Base-by-base conservation (phyloP, 1,140 invertebrate genomes). In the Drosophila rhopaloa region DNA sequence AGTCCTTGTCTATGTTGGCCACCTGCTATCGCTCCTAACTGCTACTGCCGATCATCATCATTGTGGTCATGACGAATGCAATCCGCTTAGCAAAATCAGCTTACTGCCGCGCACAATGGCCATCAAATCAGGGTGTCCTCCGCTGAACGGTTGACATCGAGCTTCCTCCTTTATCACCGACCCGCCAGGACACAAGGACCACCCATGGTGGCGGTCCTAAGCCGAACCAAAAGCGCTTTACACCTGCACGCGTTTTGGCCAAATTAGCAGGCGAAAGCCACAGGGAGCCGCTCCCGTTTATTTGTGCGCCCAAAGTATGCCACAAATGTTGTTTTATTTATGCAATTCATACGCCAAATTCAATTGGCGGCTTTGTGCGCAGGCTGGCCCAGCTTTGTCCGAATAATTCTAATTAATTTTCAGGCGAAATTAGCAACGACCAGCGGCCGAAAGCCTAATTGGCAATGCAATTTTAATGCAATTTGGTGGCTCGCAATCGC, bases 321-420 rank as follows among this genome's bases (percentile, higher is more conserved):
- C 60, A 44, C 60, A 81, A 76, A 65, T 75, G 62, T 78, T 74
- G 47, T 68, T 78, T 77, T 85, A 68, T 82, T 62, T 60, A 62
- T 62, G 56, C 73, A 76, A 65, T 76, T 81, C 59, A 63, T 76
- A 59, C 62, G 83, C 62, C 50, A 88, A 88, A 82, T 81, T 67
- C 79, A 79, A 85, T 85, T 86, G 81, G 71, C 75, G 61, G 71
- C 83, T 75, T 72, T 81, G 66, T 65, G 67, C 73, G 27, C 27
- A 6, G 53, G 38, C 56, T 43, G 35, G 47, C 38, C 43, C 55
- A 66, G 65, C 72, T 76, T 86, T 82, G 61, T 54, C 38, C 66
- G 60, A 88, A 86, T 82, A 82, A 82, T 86, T 83, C 63, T 72
- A 86, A 88, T 86, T 86, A 86, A 88, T 86, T 86, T 86, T 65